Conservation (phyloP, 2,888 invertebrate genomes). For the Seladonia tumulorum region DNA sequence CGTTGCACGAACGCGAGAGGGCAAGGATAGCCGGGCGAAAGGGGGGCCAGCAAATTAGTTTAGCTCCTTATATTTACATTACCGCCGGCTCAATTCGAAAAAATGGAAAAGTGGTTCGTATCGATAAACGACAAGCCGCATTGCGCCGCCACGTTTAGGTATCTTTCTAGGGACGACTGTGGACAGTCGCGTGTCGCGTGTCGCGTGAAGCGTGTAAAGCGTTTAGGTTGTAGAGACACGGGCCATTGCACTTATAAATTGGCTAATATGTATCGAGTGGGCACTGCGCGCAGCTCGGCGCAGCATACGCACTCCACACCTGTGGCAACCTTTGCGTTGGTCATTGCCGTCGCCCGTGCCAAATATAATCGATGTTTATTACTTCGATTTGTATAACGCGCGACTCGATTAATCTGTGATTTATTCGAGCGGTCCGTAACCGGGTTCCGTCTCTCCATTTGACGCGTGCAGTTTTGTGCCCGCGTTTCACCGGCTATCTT, state of each 20-base stretch:
- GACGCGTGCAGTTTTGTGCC: background rate
- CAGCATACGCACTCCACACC: background rate
- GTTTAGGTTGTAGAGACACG: background rate
- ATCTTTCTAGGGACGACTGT: background rate
- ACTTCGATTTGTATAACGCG: conserved; percentile 57
- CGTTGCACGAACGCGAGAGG: conserved; percentile 61
- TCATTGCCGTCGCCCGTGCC: background rate
- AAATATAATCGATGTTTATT: conserved; percentile 55
- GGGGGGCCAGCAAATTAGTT: conserved; percentile 61
- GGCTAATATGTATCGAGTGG: conserved; percentile 25
- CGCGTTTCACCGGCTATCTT: background rate
- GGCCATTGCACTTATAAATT: conserved; percentile 50
- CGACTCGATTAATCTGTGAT: conserved; percentile 58
- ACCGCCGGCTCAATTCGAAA: conserved; percentile 27
- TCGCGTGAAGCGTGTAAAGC: too few species aligned
- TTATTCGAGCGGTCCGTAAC: conserved; percentile 31
- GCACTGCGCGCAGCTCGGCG: background rate
- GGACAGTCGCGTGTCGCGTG: background rate
- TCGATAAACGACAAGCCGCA: background rate
- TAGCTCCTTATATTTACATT: conserved; percentile 58
- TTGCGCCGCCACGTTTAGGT: too few species aligned
- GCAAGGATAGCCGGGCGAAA: background rate
- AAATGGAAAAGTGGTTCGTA: conserved; percentile 8
- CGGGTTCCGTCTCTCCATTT: conserved; percentile 1
- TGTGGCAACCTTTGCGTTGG: background rate